Base-by-base conservation (phyloP, 37 sponge, comb jelly and placozoan species). In the Amphimedon queenslandica region DNA sequence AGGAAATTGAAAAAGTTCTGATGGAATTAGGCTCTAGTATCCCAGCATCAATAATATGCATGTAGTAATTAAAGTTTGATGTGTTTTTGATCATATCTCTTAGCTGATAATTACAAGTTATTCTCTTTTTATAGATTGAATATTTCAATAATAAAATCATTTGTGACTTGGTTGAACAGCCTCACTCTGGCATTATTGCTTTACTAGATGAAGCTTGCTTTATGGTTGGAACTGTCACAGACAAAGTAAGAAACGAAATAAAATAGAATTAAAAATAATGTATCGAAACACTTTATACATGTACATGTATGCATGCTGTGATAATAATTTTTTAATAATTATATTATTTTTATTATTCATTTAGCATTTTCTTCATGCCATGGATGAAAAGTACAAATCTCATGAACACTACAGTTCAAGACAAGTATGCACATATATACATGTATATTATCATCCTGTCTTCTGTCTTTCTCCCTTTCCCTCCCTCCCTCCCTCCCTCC, bases 141-240 rank as follows among this genome's bases (percentile, higher is more conserved):
- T 90, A 90, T 57, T 90, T 90, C 82, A 90, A 90, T 74, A 90
- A 90, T 56, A 75, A 85, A 74, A 63, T 80, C 29, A 90, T 90
- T 58, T 90, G 91, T 76, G 80, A 90, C 10, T 74, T 90, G 41
- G 63, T 90, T 47, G 91, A 90, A 34, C 25, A 47, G 36, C 58
- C 60, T 57, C 81, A 81, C 18, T 57, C 76, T 65, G 91, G 91
- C 10, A 58, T 90, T 41, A 79, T 90, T 60, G 85, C 76, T n/a
- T 82, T 90, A 2, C 42, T 90, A 73, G 91, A 90, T 47, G 87
- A 86, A 67, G 87, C 80, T 51, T 86, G 87, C 71, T 72, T 86
- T 60, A 42, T 73, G 2, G 81, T 80, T 23, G 87, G 87, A 18
- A 77, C 64, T 3, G 81, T 79, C 51, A 74, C 74, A 0, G 87